Evolutionary conservation across 2,888 invertebrate genomes (phyloP).

Genomic region (Diloba caeruleocephala): DNA sequence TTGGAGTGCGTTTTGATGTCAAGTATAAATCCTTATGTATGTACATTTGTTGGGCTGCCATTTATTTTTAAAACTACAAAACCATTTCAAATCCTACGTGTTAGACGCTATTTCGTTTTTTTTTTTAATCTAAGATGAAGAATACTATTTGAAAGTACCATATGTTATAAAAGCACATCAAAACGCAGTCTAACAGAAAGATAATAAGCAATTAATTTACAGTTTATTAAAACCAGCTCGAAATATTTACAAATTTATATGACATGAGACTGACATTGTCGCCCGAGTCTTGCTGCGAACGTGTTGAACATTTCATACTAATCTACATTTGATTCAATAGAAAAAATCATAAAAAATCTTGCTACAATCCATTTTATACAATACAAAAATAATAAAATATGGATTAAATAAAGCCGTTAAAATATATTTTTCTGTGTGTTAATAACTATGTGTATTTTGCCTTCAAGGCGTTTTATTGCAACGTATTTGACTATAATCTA

Average conservation of each 20-base stretch:
- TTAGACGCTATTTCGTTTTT: slow-evolving; percentile 21
- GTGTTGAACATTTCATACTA: slow-evolving; percentile 57
- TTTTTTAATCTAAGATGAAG: slow-evolving; percentile 31
- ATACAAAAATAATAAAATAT: slow-evolving; percentile 79
- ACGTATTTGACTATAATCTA: slow-evolving; percentile 78
- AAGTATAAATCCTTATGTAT: slow-evolving; percentile 20
- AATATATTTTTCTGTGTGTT: slow-evolving; percentile 67
- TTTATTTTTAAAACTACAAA: slow-evolving; percentile 23
- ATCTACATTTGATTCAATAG: slow-evolving; percentile 70
- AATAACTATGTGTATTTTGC: slow-evolving; percentile 60
- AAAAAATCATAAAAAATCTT: slow-evolving; percentile 68
- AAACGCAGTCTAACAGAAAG: slow-evolving; percentile 69
- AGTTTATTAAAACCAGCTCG: slow-evolving; percentile 77
- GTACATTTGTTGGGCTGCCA: slow-evolving; percentile 48
- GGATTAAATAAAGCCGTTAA: slow-evolving; percentile 72
- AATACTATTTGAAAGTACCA: slow-evolving; percentile 15
- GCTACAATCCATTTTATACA: slow-evolving; percentile 66
- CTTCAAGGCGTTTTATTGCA: slow-evolving; percentile 85
- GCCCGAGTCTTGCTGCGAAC: slow-evolving; percentile 56
- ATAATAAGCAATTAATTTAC: slow-evolving; percentile 73
- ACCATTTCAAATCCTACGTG: slow-evolving; percentile 27
- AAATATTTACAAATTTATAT: slow-evolving; percentile 78
- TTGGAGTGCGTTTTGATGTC: slow-evolving; percentile 68
- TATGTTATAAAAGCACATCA: slow-evolving; percentile 53
- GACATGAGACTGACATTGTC: slow-evolving; percentile 59